Evolutionary conservation across 2,113 vertebrate genomes (phyloP).

Genomic region (Penelope pileata): DNA sequence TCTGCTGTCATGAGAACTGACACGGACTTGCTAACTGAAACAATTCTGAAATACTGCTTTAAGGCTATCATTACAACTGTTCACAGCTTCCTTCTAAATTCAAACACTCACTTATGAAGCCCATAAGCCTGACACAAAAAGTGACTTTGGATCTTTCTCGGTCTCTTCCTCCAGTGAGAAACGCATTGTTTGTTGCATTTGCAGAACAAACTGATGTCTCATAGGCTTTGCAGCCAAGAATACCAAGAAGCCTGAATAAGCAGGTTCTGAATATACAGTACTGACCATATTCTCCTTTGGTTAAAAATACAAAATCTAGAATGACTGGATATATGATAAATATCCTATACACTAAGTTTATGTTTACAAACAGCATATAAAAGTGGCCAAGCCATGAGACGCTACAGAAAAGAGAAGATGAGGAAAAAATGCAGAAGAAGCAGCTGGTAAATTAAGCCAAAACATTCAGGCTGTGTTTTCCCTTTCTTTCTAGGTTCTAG

Average conservation of each 20-base stretch:
- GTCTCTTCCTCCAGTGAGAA: neutral
- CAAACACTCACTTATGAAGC: neutral
- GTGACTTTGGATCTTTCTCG: neutral
- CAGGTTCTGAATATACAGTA: neutral
- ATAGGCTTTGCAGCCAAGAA: neutral
- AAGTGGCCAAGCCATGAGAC: neutral
- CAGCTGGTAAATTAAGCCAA: neutral
- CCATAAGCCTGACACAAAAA: neutral
- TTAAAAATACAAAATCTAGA: neutral
- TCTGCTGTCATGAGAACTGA: neutral
- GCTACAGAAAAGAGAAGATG: neutral
- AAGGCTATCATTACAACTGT: neutral
- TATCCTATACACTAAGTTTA: neutral
- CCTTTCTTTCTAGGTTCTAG: neutral
- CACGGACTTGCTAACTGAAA: neutral
- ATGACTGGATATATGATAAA: neutral
- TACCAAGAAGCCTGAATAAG: neutral
- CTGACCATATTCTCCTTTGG: neutral
- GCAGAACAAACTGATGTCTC: neutral
- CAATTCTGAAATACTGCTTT: neutral
- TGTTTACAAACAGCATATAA: neutral
- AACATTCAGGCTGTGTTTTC: neutral
- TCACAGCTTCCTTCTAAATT: neutral
- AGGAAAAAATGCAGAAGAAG: neutral
- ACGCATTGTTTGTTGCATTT: neutral